A percentile compares a stretch with the other conserved stretches of the same genome.
These are phyloP conservation scores for Oryzias celebensis DNA, from an alignment of 2,113 vertebrate genomes.

Conservation along the genomic window DNA sequence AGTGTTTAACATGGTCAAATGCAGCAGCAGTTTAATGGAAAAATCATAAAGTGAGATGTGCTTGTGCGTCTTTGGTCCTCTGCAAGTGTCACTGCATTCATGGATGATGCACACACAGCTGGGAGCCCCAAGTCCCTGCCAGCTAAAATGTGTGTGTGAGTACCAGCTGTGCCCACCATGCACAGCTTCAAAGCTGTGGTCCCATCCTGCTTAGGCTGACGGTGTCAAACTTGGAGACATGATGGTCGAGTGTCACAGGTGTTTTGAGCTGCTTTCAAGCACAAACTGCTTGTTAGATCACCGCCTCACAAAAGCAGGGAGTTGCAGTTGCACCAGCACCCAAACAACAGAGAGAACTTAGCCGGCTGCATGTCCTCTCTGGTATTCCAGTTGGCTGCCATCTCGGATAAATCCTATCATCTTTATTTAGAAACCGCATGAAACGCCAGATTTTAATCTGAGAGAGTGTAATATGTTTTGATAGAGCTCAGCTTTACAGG, in stretches of 20 bases:
- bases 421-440: conserved; percentile 32
- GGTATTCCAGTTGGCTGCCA: conserved; percentile 28
- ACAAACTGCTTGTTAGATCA: too few species aligned
- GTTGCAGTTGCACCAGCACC: not conserved
- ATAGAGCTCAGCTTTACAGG: conserved; percentile 48
- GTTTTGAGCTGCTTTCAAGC: conserved; percentile 8
- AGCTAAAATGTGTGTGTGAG: conserved; percentile 20
- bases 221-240: conserved; percentile 36
- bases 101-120: conserved; percentile 52
- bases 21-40: too few species aligned
- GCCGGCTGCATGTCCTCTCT: conserved; percentile 5
- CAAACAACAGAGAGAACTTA: conserved; percentile 4
- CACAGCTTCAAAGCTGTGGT: conserved; percentile 52
- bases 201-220: conserved; percentile 36
- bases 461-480: conserved; percentile 55
- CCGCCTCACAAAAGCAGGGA: conserved; percentile 17
- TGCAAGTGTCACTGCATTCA: conserved; percentile 41
- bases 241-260: not conserved
- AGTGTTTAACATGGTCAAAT: too few species aligned
- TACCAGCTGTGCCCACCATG: conserved; percentile 53
- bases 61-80: conserved; percentile 2
- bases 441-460: conserved; percentile 61
- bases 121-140: conserved; percentile 41
- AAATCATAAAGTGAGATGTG: conserved; percentile 2
- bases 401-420: conserved; percentile 36